Conservation (phyloP, 1,140 invertebrate genomes). For the Hylaeus volcanicus region DNA sequence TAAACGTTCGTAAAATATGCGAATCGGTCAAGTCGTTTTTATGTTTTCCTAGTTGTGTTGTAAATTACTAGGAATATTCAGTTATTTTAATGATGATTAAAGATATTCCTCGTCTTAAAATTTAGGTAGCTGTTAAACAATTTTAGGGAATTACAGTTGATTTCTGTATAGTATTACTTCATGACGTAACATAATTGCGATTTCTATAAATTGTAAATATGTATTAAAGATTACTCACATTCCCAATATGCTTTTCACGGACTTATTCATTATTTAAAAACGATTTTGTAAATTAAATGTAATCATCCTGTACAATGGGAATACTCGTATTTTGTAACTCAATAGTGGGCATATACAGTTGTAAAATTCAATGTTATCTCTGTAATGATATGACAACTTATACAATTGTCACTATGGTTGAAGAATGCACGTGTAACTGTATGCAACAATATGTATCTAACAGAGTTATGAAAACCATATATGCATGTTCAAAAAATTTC, state of each 20-base stretch:
- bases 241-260: neutral
- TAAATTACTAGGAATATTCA: neutral
- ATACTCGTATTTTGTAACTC: slow-evolving; percentile 7
- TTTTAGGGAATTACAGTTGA: neutral
- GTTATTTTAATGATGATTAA: neutral
- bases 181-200: neutral
- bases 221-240: neutral
- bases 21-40: neutral
- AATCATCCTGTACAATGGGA: neutral
- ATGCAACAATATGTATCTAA: neutral
- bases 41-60: neutral
- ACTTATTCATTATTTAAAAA: neutral
- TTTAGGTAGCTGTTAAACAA: neutral
- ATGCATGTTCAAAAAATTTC: slow-evolving; percentile 4
- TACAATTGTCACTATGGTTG: neutral
- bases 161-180: neutral
- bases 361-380: neutral
- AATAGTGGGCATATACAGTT: neutral
- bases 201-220: neutral
- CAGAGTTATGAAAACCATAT: neutral
- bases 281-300: neutral
- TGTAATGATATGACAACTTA: slow-evolving; percentile 13
- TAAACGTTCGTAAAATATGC: slow-evolving; percentile 8
- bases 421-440: neutral
- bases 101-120: neutral